A percentile compares a stretch with the other conserved stretches of the same genome.
Conservation (phyloP, 2,113 vertebrate species). For the Callorhinus ursinus region DNA sequence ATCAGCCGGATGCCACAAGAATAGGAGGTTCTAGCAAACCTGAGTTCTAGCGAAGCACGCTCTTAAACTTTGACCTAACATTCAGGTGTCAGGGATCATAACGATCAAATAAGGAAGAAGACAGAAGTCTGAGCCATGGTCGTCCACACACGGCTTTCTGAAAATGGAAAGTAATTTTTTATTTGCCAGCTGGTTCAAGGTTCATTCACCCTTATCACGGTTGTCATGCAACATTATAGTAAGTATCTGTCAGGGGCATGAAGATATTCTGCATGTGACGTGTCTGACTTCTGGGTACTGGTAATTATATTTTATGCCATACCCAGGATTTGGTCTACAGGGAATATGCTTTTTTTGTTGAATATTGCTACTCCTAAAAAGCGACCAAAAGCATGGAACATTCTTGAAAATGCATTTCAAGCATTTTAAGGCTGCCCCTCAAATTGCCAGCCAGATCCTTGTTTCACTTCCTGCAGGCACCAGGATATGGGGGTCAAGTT, state of each 20-base stretch:
- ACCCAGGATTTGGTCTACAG: neutral
- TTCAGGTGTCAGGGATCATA: conserved; percentile 24
- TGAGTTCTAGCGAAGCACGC: neutral
- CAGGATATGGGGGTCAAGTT: neutral
- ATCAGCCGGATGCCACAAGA: neutral
- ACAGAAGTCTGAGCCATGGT: neutral
- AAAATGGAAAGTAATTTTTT: conserved; percentile 57
- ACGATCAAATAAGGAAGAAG: conserved; percentile 59
- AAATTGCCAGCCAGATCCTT: neutral
- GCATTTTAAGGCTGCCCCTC: neutral
- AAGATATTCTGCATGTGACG: neutral
- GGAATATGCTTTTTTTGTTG: neutral
- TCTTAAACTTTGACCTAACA: conserved; percentile 56
- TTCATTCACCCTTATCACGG: conserved; percentile 42
- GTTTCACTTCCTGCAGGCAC: neutral
- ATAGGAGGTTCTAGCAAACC: neutral
- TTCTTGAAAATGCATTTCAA: neutral
- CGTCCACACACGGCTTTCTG: neutral
- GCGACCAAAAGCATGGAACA: neutral
- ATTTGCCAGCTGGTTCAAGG: conserved; percentile 59
- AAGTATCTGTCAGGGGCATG: neutral
- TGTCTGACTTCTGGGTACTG: conserved; percentile 27
- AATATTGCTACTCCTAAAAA: neutral
- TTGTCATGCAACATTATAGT: conserved; percentile 47
- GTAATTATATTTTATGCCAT: neutral